Percentiles rank a stretch among this genome's conserved stretches.
Conservation (phyloP, 2,888 invertebrate species). For the Tetragnatha montana region DNA sequence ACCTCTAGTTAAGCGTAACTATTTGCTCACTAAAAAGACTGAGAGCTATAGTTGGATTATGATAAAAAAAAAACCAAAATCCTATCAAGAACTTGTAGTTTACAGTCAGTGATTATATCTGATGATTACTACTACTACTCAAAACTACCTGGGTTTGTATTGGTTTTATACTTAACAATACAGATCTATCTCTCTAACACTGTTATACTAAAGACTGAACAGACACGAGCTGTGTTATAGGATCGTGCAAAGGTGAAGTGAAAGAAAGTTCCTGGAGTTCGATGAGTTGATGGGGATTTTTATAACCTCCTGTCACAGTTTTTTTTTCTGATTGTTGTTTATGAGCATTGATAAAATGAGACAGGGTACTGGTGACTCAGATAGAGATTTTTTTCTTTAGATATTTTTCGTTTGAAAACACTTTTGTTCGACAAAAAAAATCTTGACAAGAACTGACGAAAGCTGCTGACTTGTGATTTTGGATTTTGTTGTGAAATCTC, state of each 20-base stretch:
- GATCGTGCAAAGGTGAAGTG: neutral
- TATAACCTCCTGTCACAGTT: neutral
- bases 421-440: too few species aligned
- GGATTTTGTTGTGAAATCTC: too few species aligned
- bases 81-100: conserved; percentile 34
- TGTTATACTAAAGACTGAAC: neutral
- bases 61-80: neutral
- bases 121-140: conserved; percentile 22
- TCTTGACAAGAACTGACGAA: too few species aligned
- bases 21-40: conserved; percentile 14
- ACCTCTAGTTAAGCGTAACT: neutral
- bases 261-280: neutral
- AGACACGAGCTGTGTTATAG: conserved; percentile 7
- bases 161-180: conserved; percentile 18
- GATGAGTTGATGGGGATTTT: neutral
- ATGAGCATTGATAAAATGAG: neutral
- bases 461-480: too few species aligned
- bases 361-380: neutral
- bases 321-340: neutral
- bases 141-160: conserved; percentile 42
- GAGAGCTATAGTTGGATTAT: conserved; percentile 28
- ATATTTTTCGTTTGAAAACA: too few species aligned
- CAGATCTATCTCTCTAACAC: neutral
- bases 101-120: conserved; percentile 36
- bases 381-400: too few species aligned